Base-by-base conservation (phyloP, 2,113 vertebrate genomes). In the Passer montanus region DNA sequence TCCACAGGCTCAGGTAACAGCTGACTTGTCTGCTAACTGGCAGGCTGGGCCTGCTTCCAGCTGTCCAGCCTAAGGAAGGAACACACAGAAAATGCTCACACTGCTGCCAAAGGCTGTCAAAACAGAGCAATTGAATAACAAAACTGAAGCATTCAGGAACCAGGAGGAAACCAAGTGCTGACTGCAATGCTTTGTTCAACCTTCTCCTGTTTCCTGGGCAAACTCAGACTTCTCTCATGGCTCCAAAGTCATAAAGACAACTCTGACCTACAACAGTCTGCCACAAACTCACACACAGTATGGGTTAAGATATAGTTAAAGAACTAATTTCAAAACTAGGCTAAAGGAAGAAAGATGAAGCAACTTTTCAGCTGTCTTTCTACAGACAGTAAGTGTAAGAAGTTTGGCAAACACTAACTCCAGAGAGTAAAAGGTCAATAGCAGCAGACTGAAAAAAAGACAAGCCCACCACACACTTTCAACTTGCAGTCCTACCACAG, bases 281-380 rank as follows among this genome's bases (percentile, higher is more conserved):
- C 33, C 67, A 77, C 2, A 1, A 1, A 62, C 44, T 78, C 58
- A 70, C 2, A 6, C 39, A 37, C 39, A 63, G 15, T 14, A 58
- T 12, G 37, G 19, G 43, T 62, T 89, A 91, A 67, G 56, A 79
- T 28, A 69, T 0, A 84, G 50, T 35, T 80, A 39, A 70, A 52
- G 13, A 84, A 47, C 13, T 16, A 10, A 73, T 97, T 96, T 96
- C 93, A 94, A 93, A 96, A 97, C 58, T 72, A 76, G 87, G 82
- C 52, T 72, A 94, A 94, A 93, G 93, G 90, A 95, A 81, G 53
- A 81, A 60, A 64, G 30, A 64, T 93, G 74, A 95, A 90, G 95
- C 95, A 96, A 97, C 21, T 75, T 47, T 77, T 85, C n/a, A 79
- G 59, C 63, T 75, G 41, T 31, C 77, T 76, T 92, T 94, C 72